Percentiles rank a stretch among this genome's conserved stretches.
These are phyloP conservation scores for Heterohyrax brucei DNA, from an alignment of 2,797 vertebrate genomes.

Conservation along the genomic window DNA sequence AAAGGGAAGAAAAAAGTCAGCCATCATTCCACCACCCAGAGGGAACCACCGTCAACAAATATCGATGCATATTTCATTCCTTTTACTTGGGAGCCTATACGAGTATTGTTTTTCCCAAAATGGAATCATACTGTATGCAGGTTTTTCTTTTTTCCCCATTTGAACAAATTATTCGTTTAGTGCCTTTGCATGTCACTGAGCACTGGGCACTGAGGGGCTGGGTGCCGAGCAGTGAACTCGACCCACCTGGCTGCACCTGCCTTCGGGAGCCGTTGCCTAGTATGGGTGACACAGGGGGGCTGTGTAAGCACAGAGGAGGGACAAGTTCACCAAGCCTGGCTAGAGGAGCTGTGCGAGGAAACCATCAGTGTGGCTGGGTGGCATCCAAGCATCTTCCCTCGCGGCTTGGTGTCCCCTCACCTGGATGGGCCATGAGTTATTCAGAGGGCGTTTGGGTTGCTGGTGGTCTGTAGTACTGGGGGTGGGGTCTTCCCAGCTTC, in stretches of 20 bases:
- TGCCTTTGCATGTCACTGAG: background rate
- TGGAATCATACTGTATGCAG: background rate
- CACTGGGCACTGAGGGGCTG: background rate
- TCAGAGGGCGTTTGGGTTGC: background rate
- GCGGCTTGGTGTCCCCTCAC: background rate
- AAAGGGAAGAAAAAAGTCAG: background rate
- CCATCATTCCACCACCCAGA: background rate
- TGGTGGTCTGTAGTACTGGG: background rate
- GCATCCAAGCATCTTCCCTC: background rate
- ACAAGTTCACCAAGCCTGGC: background rate
- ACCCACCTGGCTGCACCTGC: background rate
- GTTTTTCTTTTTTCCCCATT: background rate
- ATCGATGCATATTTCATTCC: background rate
- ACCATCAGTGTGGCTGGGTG: background rate
- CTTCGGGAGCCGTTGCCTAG: background rate
- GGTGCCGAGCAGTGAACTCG: background rate
- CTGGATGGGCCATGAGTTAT: background rate
- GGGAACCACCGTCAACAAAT: background rate
- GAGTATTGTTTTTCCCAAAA: background rate
- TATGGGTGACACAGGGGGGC: background rate
- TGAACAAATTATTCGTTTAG: background rate
- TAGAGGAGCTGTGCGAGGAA: background rate
- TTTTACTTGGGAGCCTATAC: background rate
- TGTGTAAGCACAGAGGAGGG: background rate
- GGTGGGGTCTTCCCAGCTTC: background rate